Percentiles rank a stretch among this genome's conserved stretches.
phyloP scores from a whole-genome alignment of 1,140 invertebrate species.

The honey bee (Apis mellifera) region Amel_HAv3.1 CM009933.2:13156501-13157000 shows the following conservation, averaged over 20 bases:
- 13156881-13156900: no score
- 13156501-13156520: slow-evolving; percentile 10
- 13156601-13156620: slow-evolving; percentile 53
- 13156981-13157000: background rate
- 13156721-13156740: background rate
- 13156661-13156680: background rate
- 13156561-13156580: slow-evolving; percentile 43
- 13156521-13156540: slow-evolving; percentile 55
- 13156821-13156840: background rate
- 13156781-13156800: background rate
- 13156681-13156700: background rate
- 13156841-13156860: background rate
- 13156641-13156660: background rate
- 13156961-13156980: no score
- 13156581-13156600: slow-evolving; percentile 53
- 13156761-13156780: slow-evolving; percentile 52
- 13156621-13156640: slow-evolving; percentile 61
- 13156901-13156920: no score
- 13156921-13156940: no score
- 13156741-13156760: slow-evolving; percentile 74
- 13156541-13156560: slow-evolving; percentile 30
- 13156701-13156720: slow-evolving; percentile 11
- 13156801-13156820: background rate
- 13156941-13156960: no score
- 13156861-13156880: background rate